Evolutionary conservation across 2,113 vertebrate species (phyloP), one percentile per base, ranked within the genome.

Genomic region (Arvicanthis niloticus): DNA sequence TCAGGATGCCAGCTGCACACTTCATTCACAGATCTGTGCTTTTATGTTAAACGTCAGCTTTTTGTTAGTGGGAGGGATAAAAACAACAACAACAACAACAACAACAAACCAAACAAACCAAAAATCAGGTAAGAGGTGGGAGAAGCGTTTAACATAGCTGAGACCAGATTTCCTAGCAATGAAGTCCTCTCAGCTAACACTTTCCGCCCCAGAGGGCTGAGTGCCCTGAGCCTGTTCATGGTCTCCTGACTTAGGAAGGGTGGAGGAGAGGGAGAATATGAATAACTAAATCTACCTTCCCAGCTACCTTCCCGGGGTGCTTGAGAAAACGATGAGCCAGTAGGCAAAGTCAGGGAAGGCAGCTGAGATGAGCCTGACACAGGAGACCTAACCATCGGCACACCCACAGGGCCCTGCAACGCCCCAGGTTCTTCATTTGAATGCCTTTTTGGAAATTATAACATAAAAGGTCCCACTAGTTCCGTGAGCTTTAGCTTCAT

Each of bases 21-120:
- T 91, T 76, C 48, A 80, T 94, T 89, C 88, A 91, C 51, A 93
- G 88, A 92, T 77, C 68, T 85, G 40, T 53, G 78, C 73, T 96
- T 80, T n/a, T 85, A 86, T 95, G 22, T n/a, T 31, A 76, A 96
- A 94, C 45, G 85, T 29, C 8, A 88, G 67, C 89, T 21, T 51
- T 92, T 92, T 88, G 75, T 65, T 93, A 65, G 65, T 15, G 31
- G 37, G n/a, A 58, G 34, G 9, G 48, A 96, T 19, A 51, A 42
- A 56, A n/a, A 70, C 17, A 17, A n/a, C n/a, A 21, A 34, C 37
- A 68, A 12, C 26, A 56, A 16, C 15, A 72, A 15, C 4, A 78
- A 19, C 51, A 80, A 26, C 11, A 62, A 62, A 60, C 37, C 12
- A 67, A 68, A 37, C 76, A 37, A 76, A 29, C 62, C 26, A 65